These are phyloP conservation scores for Pandion haliaetus DNA, from an alignment of 2,113 vertebrate species.

Conservation along the genomic window DNA sequence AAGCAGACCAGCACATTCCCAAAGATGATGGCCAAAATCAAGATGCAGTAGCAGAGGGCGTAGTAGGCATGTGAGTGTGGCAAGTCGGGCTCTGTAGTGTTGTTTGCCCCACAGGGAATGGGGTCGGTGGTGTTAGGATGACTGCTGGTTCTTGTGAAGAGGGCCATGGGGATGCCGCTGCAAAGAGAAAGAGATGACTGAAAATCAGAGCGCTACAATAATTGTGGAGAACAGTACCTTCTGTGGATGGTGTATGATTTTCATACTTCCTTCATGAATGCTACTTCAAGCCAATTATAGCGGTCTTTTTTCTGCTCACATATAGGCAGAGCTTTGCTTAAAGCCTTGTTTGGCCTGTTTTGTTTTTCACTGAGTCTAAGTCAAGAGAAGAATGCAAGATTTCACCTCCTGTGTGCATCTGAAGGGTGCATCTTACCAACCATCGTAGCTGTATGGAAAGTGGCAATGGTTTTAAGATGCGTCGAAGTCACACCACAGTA, in stretches of 20 bases:
- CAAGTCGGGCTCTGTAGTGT: conserved; percentile 59
- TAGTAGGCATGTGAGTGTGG: conserved; percentile 79
- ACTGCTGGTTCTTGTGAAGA: conserved; percentile 74
- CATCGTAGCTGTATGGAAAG: background rate
- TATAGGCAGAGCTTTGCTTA: background rate
- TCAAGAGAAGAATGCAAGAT: background rate
- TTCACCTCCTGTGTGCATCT: background rate
- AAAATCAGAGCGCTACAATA: background rate
- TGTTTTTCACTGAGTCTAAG: background rate
- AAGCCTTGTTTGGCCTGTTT: background rate
- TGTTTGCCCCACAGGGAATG: conserved; percentile 62
- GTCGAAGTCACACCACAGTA: background rate
- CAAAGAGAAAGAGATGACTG: background rate
- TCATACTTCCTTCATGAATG: background rate
- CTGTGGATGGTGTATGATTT: background rate
- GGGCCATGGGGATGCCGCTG: conserved; percentile 70
- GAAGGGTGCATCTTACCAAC: background rate
- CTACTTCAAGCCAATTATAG: background rate
- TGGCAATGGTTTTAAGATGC: background rate
- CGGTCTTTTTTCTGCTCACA: background rate
- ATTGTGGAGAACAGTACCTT: background rate
- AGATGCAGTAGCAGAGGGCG: conserved; percentile 84
- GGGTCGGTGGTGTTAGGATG: conserved; percentile 76
- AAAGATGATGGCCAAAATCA: conserved; percentile 91
- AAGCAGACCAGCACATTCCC: conserved; percentile 90